Base-by-base conservation (phyloP, 92 coral and sea anemone genomes). In the Galaxea fascicularis region DNA sequence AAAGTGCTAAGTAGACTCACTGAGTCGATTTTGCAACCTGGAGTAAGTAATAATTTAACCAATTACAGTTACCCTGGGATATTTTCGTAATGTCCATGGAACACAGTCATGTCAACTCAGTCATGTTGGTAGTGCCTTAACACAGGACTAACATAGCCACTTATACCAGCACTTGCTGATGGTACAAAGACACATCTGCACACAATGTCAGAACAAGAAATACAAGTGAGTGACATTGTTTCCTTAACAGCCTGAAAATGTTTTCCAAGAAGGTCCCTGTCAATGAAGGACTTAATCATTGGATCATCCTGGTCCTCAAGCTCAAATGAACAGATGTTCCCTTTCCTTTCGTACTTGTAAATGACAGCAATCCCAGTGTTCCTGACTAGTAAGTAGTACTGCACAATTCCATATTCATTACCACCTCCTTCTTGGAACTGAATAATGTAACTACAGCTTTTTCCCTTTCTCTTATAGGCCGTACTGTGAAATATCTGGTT, bases 271-370 rank as follows among this genome's bases (percentile, higher is more conserved):
- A 71, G 3, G 76, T 44, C 76, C 44, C 52, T 29, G 24, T 77
- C 84, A 53, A 76, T 66, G 49, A 85, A 77, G 45, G 75, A 63
- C 64, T 67, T 85, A 15, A 85, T 60, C 26, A 85, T 81, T 58
- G 35, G 67, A 71, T 85, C 89, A 66, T 85, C 89, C n/a, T 66
- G 84, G 28, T 85, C 78, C 39, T 52, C 85, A 60, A 85, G 62
- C 56, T 79, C 73, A 68, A 39, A 71, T 39, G 51, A 71, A 71
- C 41, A 27, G 76, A 27, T 71, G 41, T 39, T 71, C 45, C 51
- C 76, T 28, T n/a, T 28, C 45, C 25, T 27, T 41, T 27, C 76
- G 45, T 71, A 71, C 45, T 27, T 39, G 41, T 41, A 27, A 27
- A 71, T 21, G 51, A 71, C 76, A 71, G 58, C 76, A 71, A 71